Evolutionary conservation across 2,797 vertebrate species (phyloP).

Genomic region (Novumbra hubbsi): DNA sequence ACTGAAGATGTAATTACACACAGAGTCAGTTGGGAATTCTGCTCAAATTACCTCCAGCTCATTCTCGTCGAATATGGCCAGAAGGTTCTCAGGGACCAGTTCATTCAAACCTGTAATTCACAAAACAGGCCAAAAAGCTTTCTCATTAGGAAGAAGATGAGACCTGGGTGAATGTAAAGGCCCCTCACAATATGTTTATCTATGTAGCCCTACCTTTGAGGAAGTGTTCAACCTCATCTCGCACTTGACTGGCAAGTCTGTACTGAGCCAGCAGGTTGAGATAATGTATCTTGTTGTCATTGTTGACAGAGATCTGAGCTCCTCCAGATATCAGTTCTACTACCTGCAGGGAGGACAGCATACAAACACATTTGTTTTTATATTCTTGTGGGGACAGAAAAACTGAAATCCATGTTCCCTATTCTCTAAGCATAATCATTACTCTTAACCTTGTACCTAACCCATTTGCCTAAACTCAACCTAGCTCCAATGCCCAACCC

Average conservation of each 20-base stretch:
- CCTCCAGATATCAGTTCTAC: conserved; percentile 93
- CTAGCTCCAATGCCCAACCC: no score
- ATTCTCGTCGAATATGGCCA: conserved; percentile 99
- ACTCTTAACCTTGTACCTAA: no score
- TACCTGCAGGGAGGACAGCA: conserved; percentile 72
- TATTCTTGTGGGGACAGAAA: no score
- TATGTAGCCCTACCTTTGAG: conserved; percentile 84
- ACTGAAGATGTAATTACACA: conserved; percentile 23
- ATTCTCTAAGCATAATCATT: no score
- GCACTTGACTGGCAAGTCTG: conserved; percentile 92
- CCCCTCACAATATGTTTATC: conserved; percentile 24
- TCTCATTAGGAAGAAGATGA: conserved; percentile 6
- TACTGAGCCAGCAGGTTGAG: conserved; percentile 95
- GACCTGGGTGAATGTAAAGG: not conserved
- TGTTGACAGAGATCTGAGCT: conserved; percentile 89
- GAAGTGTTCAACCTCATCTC: conserved; percentile 97
- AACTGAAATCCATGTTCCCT: no score
- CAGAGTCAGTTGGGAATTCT: conserved; percentile 18
- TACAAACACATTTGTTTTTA: not conserved
- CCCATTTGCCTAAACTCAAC: no score
- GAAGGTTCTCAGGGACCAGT: conserved; percentile 94
- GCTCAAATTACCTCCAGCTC: conserved; percentile 88
- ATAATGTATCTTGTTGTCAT: conserved; percentile 97
- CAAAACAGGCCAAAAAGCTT: not conserved
- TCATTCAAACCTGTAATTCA: conserved; percentile 90